These are phyloP conservation scores for Callitettix versicolor DNA, from an alignment of 1,140 invertebrate genomes.

Conservation along the genomic window DNA sequence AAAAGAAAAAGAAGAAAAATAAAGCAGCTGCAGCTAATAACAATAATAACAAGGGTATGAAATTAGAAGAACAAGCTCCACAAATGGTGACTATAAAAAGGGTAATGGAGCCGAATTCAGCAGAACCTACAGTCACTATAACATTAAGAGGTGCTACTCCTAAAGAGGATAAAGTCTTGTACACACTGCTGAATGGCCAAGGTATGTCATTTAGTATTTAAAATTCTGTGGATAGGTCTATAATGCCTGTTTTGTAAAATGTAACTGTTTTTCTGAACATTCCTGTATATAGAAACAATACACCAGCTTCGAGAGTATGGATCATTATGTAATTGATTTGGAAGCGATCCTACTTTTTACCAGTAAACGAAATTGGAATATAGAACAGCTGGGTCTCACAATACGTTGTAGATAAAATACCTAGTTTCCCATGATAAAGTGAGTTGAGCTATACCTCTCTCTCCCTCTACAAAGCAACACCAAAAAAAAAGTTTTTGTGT, in stretches of 20 bases:
- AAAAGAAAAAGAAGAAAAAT: slow-evolving; percentile 26
- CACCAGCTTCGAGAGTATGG: too few species aligned
- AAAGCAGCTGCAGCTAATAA: slow-evolving; percentile 17
- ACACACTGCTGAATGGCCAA: slow-evolving; percentile 56
- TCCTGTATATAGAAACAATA: too few species aligned
- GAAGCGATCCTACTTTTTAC: too few species aligned
- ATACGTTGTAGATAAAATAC: too few species aligned
- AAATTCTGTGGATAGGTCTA: not conserved
- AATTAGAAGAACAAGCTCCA: slow-evolving; percentile 32
- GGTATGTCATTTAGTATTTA: slow-evolving; percentile 21
- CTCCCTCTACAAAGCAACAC: too few species aligned
- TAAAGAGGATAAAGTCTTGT: slow-evolving; percentile 59
- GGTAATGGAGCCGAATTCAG: slow-evolving; percentile 49
- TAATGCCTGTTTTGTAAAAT: slow-evolving; percentile 3
- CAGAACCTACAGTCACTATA: slow-evolving; percentile 61
- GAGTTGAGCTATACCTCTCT: too few species aligned
- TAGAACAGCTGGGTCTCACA: too few species aligned
- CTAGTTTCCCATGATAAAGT: too few species aligned
- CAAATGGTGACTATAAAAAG: slow-evolving; percentile 64
- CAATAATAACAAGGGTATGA: slow-evolving; percentile 8
- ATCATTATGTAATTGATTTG: too few species aligned
- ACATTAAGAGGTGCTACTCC: slow-evolving; percentile 62
- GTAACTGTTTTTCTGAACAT: slow-evolving; percentile 2
- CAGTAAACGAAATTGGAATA: too few species aligned
- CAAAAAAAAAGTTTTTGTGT: too few species aligned